Evolutionary conservation across 2,113 vertebrate genomes (phyloP).

Genomic region (Callaeas wilsoni): DNA sequence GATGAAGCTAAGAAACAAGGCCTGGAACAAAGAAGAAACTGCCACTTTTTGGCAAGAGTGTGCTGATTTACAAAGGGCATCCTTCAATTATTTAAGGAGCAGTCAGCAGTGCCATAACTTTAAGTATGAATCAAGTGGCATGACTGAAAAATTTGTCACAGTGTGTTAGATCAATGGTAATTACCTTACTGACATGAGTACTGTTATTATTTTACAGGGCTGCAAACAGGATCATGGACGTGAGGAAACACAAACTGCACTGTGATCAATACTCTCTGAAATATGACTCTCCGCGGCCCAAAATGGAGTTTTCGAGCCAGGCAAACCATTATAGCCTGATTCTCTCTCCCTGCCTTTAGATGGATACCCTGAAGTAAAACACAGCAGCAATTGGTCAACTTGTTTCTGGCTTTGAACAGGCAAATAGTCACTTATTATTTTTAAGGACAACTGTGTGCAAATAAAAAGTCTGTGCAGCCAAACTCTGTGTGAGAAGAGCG

Average conservation of each 20-base stretch:
- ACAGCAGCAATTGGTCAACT: conserved; percentile 71
- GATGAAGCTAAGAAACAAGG: conserved; percentile 59
- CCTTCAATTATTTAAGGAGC: conserved; percentile 75
- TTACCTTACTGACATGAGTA: conserved; percentile 96
- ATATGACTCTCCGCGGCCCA: conserved; percentile 87
- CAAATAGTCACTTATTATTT: conserved; percentile 72
- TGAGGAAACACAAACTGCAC: conserved; percentile 79
- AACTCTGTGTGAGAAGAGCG: conserved; percentile 7
- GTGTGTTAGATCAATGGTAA: conserved; percentile 96
- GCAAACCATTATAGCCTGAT: conserved; percentile 86
- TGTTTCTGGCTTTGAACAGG: conserved; percentile 69
- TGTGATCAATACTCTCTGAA: conserved; percentile 90
- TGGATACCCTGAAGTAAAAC: conserved; percentile 73
- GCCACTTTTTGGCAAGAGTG: conserved; percentile 54
- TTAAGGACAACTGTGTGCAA: conserved; percentile 64
- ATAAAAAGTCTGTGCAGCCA: conserved; percentile 58
- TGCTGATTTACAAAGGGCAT: conserved; percentile 71
- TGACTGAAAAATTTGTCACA: conserved; percentile 88
- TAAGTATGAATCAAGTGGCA: conserved; percentile 86
- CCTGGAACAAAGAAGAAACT: conserved; percentile 62
- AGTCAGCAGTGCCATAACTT: conserved; percentile 73
- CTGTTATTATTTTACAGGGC: conserved; percentile 99
- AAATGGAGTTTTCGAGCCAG: conserved; percentile 85
- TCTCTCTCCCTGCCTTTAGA: conserved; percentile 64
- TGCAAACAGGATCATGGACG: conserved; percentile 88